phyloP scores from a whole-genome alignment of 2,113 vertebrate genomes.

The Hylia prasina region DNA sequence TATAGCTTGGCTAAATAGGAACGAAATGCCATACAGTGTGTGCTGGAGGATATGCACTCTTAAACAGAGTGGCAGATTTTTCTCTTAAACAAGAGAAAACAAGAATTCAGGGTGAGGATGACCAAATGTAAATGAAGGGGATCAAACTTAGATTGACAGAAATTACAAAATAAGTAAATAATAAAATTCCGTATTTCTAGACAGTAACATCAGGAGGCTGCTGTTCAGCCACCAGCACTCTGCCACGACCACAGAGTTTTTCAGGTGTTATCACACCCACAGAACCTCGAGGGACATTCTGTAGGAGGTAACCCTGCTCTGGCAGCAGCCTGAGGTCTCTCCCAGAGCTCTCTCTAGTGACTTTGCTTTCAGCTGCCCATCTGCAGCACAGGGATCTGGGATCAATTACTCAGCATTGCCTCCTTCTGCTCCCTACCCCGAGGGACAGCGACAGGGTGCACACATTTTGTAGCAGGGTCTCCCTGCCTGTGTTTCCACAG shows the following conservation, averaged over 20 bases:
- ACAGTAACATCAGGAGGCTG: neutral
- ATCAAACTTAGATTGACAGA: neutral
- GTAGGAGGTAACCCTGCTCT: neutral
- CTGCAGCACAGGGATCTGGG: neutral
- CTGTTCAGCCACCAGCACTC: neutral
- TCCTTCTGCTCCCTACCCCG: neutral
- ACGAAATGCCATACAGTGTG: neutral
- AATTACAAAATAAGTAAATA: neutral
- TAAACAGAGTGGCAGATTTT: neutral
- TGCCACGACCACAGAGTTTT: neutral
- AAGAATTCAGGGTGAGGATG: neutral
- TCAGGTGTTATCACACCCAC: fast-evolving
- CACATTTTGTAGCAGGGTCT: neutral
- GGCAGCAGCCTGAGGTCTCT: neutral
- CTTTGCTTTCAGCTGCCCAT: neutral
- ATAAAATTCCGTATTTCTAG: neutral
- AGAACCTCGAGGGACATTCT: neutral
- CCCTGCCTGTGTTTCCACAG: neutral
- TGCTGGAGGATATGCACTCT: too few species aligned
- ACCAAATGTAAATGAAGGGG: neutral
- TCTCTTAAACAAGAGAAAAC: neutral
- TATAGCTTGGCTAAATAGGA: neutral
- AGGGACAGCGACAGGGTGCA: fast-evolving
- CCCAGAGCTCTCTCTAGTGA: neutral
- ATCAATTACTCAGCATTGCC: neutral